Percentiles rank a stretch among this genome's conserved stretches.
Conservation (phyloP, 2,113 vertebrate species). For the Orthochromis indermauri region DNA sequence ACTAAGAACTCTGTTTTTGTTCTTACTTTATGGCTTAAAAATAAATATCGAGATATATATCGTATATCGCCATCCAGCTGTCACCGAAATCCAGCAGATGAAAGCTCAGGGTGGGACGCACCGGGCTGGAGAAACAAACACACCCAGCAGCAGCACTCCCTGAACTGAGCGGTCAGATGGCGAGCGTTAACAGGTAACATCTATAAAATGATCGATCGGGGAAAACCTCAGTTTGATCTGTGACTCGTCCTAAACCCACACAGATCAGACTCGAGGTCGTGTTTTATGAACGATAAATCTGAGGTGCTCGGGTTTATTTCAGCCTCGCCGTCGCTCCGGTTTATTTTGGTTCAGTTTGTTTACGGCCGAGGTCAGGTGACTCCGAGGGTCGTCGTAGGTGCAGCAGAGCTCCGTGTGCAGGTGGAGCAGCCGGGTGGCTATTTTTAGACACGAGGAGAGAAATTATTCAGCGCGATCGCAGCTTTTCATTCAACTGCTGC, state of each 20-base stretch:
- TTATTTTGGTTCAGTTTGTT: background rate
- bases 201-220: background rate
- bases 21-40: background rate
- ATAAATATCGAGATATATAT: background rate
- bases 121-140: background rate
- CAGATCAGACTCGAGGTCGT: background rate
- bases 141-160: background rate
- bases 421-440: background rate
- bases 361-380: background rate
- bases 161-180: background rate
- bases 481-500: conserved; percentile 10
- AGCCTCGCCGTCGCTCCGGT: background rate
- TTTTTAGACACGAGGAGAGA: conserved; percentile 33
- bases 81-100: rapidly evolving
- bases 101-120: background rate
- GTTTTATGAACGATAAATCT: background rate
- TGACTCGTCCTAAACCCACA: background rate
- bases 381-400: background rate
- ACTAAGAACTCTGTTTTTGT: background rate
- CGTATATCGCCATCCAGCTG: background rate
- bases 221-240: background rate
- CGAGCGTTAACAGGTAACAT: background rate
- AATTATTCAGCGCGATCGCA: conserved; percentile 42
- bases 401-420: background rate
- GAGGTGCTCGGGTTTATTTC: background rate